phyloP scores from a whole-genome alignment of 30 jellyfish, hydroid and myxozoan genomes.

The Morbakka virulenta region DNA sequence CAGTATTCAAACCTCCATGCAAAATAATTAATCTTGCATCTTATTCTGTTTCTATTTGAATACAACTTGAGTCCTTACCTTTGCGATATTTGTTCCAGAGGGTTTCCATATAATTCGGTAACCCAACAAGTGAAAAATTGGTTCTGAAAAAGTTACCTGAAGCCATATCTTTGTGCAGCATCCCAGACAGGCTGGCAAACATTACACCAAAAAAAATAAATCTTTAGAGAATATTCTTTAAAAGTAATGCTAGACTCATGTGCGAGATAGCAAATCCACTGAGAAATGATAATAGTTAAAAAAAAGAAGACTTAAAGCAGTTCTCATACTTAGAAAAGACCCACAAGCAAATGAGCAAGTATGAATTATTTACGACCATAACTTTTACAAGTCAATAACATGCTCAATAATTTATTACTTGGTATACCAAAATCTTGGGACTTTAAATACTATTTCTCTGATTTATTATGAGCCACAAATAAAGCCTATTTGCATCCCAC shows the following conservation, averaged over 20 bases:
- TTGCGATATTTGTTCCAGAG: not conserved
- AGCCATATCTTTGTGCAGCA: not conserved
- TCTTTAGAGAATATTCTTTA: no score
- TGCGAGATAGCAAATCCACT: not conserved
- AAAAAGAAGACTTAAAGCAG: not conserved
- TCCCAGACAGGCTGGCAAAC: no score
- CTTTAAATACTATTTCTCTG: not conserved
- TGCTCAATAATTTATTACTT: no score
- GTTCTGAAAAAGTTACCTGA: not conserved
- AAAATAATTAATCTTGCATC: no score
- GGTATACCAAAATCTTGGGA: not conserved
- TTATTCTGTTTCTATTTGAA: no score
- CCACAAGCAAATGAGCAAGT: not conserved
- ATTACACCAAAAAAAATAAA: no score
- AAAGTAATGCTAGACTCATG: no score
- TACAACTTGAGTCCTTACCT: no score
- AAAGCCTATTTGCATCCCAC: not conserved
- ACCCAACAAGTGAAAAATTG: not conserved
- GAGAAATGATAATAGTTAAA: not conserved
- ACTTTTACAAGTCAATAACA: not conserved
- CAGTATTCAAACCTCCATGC: no score
- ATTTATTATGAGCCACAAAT: not conserved
- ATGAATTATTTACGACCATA: not conserved
- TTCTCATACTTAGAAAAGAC: not conserved
- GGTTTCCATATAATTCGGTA: not conserved